Evolutionary conservation across 2,113 vertebrate genomes (phyloP).

Genomic region (Antechinus stuartii): DNA sequence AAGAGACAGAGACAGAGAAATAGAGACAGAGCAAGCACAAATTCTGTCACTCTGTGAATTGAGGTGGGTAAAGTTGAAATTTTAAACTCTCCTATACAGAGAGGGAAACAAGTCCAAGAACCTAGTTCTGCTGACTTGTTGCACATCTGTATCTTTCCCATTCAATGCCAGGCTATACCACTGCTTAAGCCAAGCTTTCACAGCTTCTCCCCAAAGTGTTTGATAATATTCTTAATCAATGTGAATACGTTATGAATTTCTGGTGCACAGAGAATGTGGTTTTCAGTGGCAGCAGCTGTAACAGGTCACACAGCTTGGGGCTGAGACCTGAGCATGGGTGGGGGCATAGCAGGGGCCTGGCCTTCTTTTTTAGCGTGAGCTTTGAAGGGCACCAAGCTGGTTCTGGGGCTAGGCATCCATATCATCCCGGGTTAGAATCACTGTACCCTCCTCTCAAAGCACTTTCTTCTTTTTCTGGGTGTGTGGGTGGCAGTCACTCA

Average conservation of each 20-base stretch:
- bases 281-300: background rate
- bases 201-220: background rate
- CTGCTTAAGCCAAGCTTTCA: no score
- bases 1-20: background rate
- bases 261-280: background rate
- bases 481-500: constrained; percentile 41
- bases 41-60: background rate
- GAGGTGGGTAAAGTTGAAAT: background rate
- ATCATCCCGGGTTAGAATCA: rapidly evolving
- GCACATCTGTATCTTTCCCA: no score
- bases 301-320: background rate
- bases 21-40: background rate
- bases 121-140: background rate
- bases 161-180: background rate
- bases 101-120: background rate
- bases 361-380: background rate
- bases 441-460: background rate
- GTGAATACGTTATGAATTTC: background rate
- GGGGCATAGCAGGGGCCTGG: background rate
- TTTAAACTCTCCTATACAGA: background rate
- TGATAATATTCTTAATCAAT: background rate
- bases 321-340: background rate
- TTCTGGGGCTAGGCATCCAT: background rate
- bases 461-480: background rate
- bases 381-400: rapidly evolving